Evolutionary conservation across 2,113 vertebrate genomes (phyloP).

Genomic region (Thunnus maccoyii): DNA sequence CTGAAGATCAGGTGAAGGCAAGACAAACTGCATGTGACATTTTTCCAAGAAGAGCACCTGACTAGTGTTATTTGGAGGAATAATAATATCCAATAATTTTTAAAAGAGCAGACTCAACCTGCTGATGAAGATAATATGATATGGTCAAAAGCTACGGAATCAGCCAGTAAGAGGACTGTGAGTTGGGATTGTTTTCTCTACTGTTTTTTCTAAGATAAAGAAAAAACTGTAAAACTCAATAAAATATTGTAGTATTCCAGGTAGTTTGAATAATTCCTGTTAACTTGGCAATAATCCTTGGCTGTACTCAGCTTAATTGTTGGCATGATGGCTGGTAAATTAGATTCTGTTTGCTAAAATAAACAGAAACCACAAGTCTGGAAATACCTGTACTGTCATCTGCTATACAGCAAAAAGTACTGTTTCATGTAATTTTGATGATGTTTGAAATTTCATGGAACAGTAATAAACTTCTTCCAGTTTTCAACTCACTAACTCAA

Average conservation of each 20-base stretch:
- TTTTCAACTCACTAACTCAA: neutral
- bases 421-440: neutral
- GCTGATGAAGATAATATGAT: neutral
- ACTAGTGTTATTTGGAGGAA: neutral
- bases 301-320: neutral
- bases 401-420: neutral
- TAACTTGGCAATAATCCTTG: neutral
- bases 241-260: neutral
- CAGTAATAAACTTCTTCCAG: neutral
- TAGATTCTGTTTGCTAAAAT: too few relatives aligned
- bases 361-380: neutral
- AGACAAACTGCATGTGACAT: constrained; percentile 8
- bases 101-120: neutral
- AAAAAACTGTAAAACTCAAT: neutral
- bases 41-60: neutral
- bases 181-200: too few relatives aligned
- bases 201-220: too few relatives aligned
- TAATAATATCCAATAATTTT: neutral
- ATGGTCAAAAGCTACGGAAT: too few relatives aligned
- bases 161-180: too few relatives aligned
- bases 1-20: neutral
- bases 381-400: neutral
- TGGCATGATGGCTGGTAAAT: too few relatives aligned
- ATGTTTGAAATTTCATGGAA: neutral
- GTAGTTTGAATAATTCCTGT: neutral